Evolutionary conservation across 2,797 vertebrate species (phyloP), one percentile per base, ranked within the genome.

Genomic region (Scolopax bukidnonensis): DNA sequence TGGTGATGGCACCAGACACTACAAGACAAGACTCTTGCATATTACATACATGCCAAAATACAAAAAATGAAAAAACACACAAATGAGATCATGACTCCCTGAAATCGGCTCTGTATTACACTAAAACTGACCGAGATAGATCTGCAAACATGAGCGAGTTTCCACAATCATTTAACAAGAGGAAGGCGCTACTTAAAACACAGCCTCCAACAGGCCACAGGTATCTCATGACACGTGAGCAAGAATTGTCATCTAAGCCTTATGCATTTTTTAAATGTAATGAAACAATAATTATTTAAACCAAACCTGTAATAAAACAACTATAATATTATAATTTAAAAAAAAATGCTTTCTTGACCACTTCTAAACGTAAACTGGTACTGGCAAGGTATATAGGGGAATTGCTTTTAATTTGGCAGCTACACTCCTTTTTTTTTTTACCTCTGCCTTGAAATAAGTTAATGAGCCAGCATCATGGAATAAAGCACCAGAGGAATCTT

Each of bases 291-390:
- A 48, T 23, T 59, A 32, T 28, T 87, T 68, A 13, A 57, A 68
- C 19, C 4, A 69, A 69, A 38, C 1, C 3, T 63, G 10, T 30
- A 63, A 63, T 43, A 16, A 69, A 82, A 53, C 2, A 6, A 40
- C 6, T 65, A 8, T 1, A 33, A 63, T 10, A 19, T 7, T 4
- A 24, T 1, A 6, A 6, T 40, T n/a, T n/a, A n/a, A n/a, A n/a
- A n/a, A n/a, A 63, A 40, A 4, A 3, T 12, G 10, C 61, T 69
- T 76, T n/a, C 61, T 60, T 60, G 17, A 36, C 19, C 24, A 27
- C 15, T 56, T 74, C 28, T 65, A 57, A 43, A 27, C 1, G 1
- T 38, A 25, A 67, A n/a, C 3, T 18, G 7, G 10, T 33, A 59
- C 40, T 54, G 17, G 38, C 56, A 57, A 23, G 45, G 20, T 5